Base-by-base conservation (phyloP, 2,797 vertebrate species). In the Gorsachius magnificus region DNA sequence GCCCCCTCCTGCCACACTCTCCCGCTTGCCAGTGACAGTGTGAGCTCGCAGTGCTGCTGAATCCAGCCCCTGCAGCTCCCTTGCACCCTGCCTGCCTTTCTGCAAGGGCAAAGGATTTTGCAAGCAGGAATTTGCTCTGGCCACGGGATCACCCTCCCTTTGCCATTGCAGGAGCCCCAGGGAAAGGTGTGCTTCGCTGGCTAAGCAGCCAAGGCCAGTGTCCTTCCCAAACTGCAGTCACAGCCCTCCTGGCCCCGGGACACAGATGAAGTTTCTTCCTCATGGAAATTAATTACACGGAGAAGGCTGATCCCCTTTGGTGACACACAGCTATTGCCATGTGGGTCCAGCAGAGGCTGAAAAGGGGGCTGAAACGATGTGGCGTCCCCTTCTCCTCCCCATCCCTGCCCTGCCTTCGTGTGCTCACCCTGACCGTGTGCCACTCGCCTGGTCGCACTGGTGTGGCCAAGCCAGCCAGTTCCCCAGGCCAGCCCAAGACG, bases 341-440 rank as follows among this genome's bases (percentile, higher is more conserved):
- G 8, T 0, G 4, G 43, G 28, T 56, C 46, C 24, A 66, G 78
- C 70, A 83, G 35, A 45, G 38, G 11, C 57, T 65, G 74, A 61
- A 69, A 41, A 60, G 29, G n/a, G 22, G 18, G 16, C 53, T 76
- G 57, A 71, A 89, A 51, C 0, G 3, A 38, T 0, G 0, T 2
- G 1, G 22, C 1, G 0, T n/a, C 36, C 53, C 69, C 11, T 78
- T 68, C 16, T n/a, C 13, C 16, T 66, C 25, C 43, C n/a, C 16
- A 43, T 46, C 25, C 15, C 35, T 3, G 0, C 61, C 50, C 83
- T 71, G 38, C 36, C 36, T 53, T 60, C 43, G 2, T 28, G 28
- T 46, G 53, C 64, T 81, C 1, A 5, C 31, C 38, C 10, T 1
- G 1, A n/a, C 64, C 26, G 1, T 2, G 11, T 77, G 61, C 35